These are phyloP conservation scores for Phymatocera aterrima DNA, from an alignment of 2,888 invertebrate species.

Conservation along the genomic window DNA sequence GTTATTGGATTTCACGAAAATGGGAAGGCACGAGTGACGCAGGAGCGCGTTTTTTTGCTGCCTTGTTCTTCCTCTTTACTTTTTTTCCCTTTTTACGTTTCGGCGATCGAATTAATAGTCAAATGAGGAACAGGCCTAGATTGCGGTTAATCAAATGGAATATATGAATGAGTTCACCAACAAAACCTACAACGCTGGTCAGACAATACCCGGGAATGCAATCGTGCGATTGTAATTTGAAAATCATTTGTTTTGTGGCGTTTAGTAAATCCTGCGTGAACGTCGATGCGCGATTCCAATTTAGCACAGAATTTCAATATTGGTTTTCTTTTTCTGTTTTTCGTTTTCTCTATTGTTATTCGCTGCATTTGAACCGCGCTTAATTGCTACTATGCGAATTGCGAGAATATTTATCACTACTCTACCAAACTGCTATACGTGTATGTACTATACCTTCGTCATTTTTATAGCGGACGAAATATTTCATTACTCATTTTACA, in stretches of 20 bases:
- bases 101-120: neutral
- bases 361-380: constrained; percentile 16
- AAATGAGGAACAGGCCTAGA: neutral
- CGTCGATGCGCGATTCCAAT: constrained; percentile 11
- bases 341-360: too few relatives aligned
- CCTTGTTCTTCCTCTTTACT: neutral
- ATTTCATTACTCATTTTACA: neutral
- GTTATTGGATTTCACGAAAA: neutral
- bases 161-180: neutral
- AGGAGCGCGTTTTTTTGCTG: neutral
- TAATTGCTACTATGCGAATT: constrained; percentile 15
- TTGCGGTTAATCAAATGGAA: constrained; percentile 1
- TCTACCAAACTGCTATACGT: neutral
- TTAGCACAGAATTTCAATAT: neutral
- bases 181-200: neutral
- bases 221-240: constrained; percentile 34
- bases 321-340: too few relatives aligned
- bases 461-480: neutral
- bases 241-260: neutral
- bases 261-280: neutral
- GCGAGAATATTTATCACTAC: neutral
- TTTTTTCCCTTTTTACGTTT: neutral
- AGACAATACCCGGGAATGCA: neutral
- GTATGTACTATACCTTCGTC: too few relatives aligned
- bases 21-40: neutral